Evolutionary conservation across 2,888 invertebrate species (phyloP), one percentile per base, ranked within the genome.

Genomic region (Polydrusus tereticollis): DNA sequence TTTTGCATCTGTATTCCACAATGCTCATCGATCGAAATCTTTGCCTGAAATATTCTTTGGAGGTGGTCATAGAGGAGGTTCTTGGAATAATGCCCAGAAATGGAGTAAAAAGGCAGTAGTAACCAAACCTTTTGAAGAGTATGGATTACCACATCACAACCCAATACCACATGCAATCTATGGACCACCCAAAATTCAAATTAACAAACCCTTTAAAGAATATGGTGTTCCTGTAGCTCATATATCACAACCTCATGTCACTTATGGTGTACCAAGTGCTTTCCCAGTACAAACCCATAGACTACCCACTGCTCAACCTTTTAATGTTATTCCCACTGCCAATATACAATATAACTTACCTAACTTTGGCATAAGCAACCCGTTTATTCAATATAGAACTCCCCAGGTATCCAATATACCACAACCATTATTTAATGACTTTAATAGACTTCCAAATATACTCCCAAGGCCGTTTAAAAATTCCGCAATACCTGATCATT

Each of bases 1-100:
- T 8, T 66, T 66, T 29, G 10, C 38, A 2, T 57, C 66, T 8
- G 66, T 66, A 20, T 66, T 66, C 38, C 26, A 43, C 14, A 29
- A 63, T 10, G 57, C 16, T 21, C 29, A 55, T 21, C 18, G 12
- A 1, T 57, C 66, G 3, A 57, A 55, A 29, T 29, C 66, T 5
- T 58, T 66, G 4, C 18, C 5, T 2, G 58, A 67, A 45, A 41
- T 43, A 26, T 67, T 67, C 29, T 67, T 58, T 33, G 58, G 59
- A 57, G 67, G 67, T 57, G 36, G 52, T 23, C n/a, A 58, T 10
- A 8, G 14, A 43, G n/a, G 16, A 7, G 29, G 43, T 16, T 45
- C 14, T n/a, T 38, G 18, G 38, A 59, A 18, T 8, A 14, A 14
- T 33, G 1, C 6, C 10, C 8, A 33, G 33, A 7, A 33, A 10